A percentile compares a stretch with the other conserved stretches of the same genome.
phyloP scores from a whole-genome alignment of 2,888 invertebrate species.

The Microdon myrmicae region DNA sequence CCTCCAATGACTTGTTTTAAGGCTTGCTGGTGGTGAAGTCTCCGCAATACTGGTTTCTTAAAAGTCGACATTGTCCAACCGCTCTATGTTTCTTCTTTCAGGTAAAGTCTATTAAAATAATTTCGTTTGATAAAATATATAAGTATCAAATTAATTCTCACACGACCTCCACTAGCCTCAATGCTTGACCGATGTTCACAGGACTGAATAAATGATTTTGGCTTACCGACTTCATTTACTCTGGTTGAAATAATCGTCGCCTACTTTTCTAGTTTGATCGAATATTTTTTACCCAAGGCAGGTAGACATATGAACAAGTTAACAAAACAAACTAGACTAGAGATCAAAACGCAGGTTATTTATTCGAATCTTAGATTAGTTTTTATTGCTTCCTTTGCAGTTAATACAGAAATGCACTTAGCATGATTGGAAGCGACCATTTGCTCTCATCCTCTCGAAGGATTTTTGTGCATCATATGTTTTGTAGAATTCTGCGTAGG shows the following conservation, averaged over 20 bases:
- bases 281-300: too few relatives aligned
- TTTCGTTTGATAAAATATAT: background rate
- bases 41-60: slow-evolving; percentile 75
- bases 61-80: background rate
- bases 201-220: too few relatives aligned
- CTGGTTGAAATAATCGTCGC: too few relatives aligned
- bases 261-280: too few relatives aligned
- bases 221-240: too few relatives aligned
- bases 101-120: background rate
- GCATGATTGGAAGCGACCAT: slow-evolving; percentile 66
- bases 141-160: background rate
- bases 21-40: slow-evolving; percentile 76
- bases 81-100: background rate
- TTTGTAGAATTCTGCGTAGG: slow-evolving; percentile 80
- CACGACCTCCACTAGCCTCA: too few relatives aligned
- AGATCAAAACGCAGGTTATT: too few relatives aligned
- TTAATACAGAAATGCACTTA: slow-evolving; percentile 45
- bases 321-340: too few relatives aligned
- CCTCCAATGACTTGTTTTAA: slow-evolving; percentile 70
- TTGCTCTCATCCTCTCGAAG: slow-evolving; percentile 66
- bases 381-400: slow-evolving; percentile 11
- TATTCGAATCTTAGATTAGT: slow-evolving; percentile 13
- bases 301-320: background rate
- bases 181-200: too few relatives aligned
- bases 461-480: slow-evolving; percentile 65